Conservation (phyloP, 2,888 invertebrate species). For the Trimorus sp. region DNA sequence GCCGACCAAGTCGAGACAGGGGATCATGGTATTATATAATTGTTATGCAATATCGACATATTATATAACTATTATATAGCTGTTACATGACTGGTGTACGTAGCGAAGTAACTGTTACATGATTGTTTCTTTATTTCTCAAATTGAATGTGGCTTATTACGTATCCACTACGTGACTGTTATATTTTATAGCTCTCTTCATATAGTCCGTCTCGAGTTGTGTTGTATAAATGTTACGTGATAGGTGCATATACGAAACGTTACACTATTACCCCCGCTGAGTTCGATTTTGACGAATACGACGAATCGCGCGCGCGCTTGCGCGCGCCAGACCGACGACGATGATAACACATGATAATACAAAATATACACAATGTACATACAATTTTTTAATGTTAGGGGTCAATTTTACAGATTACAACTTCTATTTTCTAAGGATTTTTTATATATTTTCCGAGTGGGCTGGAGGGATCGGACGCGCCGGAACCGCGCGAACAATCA, state of each 20-base stretch:
- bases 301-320: constrained; percentile 42
- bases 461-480: constrained; percentile 60
- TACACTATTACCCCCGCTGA: constrained; percentile 57
- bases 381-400: constrained; percentile 64
- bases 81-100: constrained; percentile 56
- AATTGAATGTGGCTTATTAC: constrained; percentile 53
- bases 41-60: constrained; percentile 59
- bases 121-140: constrained; percentile 32
- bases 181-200: constrained; percentile 58
- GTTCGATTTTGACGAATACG: constrained; percentile 63
- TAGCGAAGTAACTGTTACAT: constrained; percentile 57
- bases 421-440: constrained; percentile 61
- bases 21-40: constrained; percentile 50
- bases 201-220: constrained; percentile 49
- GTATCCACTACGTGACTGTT: constrained; percentile 59
- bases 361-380: constrained; percentile 59
- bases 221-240: constrained; percentile 60
- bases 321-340: constrained; percentile 33
- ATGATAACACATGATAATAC: constrained; percentile 57
- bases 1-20: constrained; percentile 1
- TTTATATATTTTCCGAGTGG: constrained; percentile 62
- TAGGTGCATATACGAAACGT: constrained; percentile 49
- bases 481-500: constrained; percentile 19
- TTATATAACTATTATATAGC: constrained; percentile 57
- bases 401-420: constrained; percentile 63